Evolutionary conservation across 2,797 vertebrate species (phyloP).

Genomic region (Podarcis lilfordi): DNA sequence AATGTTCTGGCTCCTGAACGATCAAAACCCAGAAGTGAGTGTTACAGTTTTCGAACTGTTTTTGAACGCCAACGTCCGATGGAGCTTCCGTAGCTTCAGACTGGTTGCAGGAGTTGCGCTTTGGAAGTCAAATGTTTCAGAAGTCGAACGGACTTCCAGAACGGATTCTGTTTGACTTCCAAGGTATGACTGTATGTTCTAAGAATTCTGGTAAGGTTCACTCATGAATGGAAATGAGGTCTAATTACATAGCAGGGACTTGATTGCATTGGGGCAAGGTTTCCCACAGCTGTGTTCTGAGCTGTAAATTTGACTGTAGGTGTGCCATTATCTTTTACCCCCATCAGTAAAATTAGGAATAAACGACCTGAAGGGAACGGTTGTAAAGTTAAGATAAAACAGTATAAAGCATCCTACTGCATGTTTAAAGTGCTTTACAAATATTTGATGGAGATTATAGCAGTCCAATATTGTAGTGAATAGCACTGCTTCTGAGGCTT

Average conservation of each 20-base stretch:
- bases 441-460: background rate
- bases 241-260: background rate
- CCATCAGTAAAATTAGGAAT: background rate
- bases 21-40: no score
- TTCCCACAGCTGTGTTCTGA: background rate
- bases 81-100: no score
- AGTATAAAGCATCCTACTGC: background rate
- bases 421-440: background rate
- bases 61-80: accelerated
- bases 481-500: background rate
- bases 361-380: background rate
- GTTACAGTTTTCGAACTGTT: no score
- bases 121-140: no score
- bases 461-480: background rate
- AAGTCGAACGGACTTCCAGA: no score
- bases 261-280: background rate
- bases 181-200: no score
- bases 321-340: background rate
- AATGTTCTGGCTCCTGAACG: no score
- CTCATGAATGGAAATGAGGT: background rate
- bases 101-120: no score
- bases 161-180: no score
- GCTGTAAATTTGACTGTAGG: background rate
- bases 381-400: background rate
- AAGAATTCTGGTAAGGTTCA: background rate